Conservation (phyloP, 2,888 invertebrate species). For the Pilophorus perplexus region DNA sequence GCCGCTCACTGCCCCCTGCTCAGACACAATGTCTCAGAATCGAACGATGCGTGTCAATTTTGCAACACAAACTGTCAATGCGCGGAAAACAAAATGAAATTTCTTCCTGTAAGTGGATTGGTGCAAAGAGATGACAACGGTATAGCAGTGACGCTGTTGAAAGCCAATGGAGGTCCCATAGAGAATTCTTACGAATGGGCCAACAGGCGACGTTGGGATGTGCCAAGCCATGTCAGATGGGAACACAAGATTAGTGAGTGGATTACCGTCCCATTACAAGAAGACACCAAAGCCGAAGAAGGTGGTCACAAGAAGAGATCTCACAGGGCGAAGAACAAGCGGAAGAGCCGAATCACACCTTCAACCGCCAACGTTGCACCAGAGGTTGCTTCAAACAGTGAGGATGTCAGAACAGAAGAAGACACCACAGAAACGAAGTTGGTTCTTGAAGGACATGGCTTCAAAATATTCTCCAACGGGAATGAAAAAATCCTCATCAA, state of each 20-base stretch:
- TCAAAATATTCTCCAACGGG: constrained; percentile 7
- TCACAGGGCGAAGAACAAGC: background rate
- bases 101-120: constrained; percentile 15
- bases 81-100: background rate
- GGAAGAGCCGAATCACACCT: background rate
- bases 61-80: background rate
- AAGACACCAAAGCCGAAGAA: background rate
- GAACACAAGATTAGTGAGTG: background rate
- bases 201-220: constrained; percentile 5
- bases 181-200: constrained; percentile 1
- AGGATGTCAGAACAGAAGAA: background rate
- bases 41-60: background rate
- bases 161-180: constrained; percentile 6
- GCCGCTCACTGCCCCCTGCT: constrained; percentile 7
- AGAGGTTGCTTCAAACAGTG: background rate
- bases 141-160: background rate
- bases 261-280: background rate
- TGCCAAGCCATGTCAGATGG: constrained; percentile 11
- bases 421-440: background rate
- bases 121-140: constrained; percentile 13
- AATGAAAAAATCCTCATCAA: constrained; percentile 20
- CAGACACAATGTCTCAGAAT: background rate
- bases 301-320: background rate
- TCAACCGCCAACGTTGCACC: background rate
- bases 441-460: constrained; percentile 14